Conservation (phyloP, 2,797 vertebrate species). For the Myotis myotis region DNA sequence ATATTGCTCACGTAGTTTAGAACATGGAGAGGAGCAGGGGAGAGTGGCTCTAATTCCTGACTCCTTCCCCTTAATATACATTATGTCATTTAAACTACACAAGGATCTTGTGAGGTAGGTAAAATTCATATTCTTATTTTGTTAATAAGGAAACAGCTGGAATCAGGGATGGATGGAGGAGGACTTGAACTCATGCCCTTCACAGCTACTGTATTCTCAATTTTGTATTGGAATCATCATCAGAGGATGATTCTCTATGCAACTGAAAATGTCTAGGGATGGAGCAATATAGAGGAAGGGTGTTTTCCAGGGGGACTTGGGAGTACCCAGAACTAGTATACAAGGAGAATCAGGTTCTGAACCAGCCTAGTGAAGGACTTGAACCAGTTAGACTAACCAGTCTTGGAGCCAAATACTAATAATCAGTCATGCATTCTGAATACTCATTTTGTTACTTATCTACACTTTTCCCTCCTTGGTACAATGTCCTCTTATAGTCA, state of each 20-base stretch:
- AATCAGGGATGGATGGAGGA: not conserved
- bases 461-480: not conserved
- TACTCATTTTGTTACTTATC: not conserved
- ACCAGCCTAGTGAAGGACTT: not conserved
- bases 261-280: not conserved
- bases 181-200: not conserved
- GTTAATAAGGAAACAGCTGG: not conserved
- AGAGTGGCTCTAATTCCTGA: not conserved
- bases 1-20: not conserved
- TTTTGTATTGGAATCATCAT: not conserved
- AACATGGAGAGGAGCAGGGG: not conserved
- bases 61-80: not conserved
- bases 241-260: not conserved
- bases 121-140: not conserved
- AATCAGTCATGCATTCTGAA: not conserved
- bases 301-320: not conserved
- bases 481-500: not conserved
- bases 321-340: not conserved
- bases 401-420: not conserved
- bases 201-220: not conserved
- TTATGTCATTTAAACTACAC: not conserved
- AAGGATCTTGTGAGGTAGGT: not conserved
- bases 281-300: not conserved
- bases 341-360: not conserved
- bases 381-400: not conserved